Conservation (phyloP, 2,113 vertebrate genomes). For the Caracal caracal region DNA sequence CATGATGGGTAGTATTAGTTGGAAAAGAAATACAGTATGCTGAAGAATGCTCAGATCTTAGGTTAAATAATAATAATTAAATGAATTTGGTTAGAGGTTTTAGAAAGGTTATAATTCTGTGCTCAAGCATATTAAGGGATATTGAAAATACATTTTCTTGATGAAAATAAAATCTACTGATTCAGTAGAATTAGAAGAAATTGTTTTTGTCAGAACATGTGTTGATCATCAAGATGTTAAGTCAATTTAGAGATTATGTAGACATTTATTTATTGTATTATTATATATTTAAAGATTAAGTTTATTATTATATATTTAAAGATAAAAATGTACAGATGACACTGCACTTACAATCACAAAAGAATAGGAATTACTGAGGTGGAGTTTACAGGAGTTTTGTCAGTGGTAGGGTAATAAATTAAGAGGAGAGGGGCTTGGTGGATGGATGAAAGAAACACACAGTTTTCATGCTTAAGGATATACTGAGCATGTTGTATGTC, state of each 20-base stretch:
- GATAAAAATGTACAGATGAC: background rate
- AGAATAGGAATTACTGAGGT: background rate
- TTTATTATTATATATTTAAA: constrained; percentile 2
- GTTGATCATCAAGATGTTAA: background rate
- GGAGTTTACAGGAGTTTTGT: background rate
- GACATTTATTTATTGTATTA: background rate
- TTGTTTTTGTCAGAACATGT: background rate
- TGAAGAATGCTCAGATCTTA: background rate
- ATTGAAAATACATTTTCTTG: background rate
- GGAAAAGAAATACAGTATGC: background rate
- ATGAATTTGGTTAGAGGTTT: background rate
- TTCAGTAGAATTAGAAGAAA: constrained; percentile 12
- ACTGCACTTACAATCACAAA: background rate
- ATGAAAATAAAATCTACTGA: background rate
- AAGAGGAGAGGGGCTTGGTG: background rate
- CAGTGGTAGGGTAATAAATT: background rate
- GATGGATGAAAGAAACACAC: background rate
- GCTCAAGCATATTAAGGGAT: background rate
- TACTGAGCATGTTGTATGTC: background rate
- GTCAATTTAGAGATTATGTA: background rate
- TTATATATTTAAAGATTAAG: background rate
- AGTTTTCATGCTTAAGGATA: background rate
- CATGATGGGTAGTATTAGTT: background rate
- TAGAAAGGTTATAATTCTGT: background rate
- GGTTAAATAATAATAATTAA: constrained; percentile 2